These are phyloP conservation scores for Mirounga angustirostris DNA, from an alignment of 2,113 vertebrate genomes.

Conservation along the genomic window DNA sequence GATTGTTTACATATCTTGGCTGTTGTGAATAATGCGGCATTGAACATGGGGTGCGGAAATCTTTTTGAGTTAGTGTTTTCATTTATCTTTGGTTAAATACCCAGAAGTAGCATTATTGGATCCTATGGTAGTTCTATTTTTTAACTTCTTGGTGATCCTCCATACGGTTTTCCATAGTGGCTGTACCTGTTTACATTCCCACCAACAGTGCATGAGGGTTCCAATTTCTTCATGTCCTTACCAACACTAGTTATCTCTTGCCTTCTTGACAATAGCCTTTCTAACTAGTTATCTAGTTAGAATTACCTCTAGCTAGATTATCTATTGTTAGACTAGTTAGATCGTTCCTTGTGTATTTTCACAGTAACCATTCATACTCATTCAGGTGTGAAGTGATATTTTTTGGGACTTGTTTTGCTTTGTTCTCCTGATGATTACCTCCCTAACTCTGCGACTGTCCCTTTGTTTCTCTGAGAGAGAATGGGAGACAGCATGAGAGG, in stretches of 20 bases:
- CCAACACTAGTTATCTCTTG: background rate
- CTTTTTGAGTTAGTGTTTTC: background rate
- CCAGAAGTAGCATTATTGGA: background rate
- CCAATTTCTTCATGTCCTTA: background rate
- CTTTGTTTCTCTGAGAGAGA: background rate
- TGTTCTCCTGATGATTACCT: fast-evolving
- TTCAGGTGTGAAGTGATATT: background rate
- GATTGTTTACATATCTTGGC: background rate
- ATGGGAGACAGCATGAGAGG: no score
- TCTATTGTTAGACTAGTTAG: background rate
- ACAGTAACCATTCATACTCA: background rate
- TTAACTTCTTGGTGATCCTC: background rate
- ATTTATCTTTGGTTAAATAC: background rate
- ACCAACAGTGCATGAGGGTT: background rate
- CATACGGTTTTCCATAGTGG: background rate
- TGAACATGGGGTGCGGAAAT: background rate
- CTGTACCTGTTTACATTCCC: background rate
- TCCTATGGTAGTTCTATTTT: background rate
- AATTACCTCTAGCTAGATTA: background rate
- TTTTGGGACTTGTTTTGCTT: background rate
- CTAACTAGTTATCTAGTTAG: background rate
- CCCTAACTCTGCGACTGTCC: fast-evolving
- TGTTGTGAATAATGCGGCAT: background rate
- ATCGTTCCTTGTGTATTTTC: background rate
- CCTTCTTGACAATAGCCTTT: background rate